Base-by-base conservation (phyloP, 2,113 vertebrate genomes). In the Leptobrachium leishanense region DNA sequence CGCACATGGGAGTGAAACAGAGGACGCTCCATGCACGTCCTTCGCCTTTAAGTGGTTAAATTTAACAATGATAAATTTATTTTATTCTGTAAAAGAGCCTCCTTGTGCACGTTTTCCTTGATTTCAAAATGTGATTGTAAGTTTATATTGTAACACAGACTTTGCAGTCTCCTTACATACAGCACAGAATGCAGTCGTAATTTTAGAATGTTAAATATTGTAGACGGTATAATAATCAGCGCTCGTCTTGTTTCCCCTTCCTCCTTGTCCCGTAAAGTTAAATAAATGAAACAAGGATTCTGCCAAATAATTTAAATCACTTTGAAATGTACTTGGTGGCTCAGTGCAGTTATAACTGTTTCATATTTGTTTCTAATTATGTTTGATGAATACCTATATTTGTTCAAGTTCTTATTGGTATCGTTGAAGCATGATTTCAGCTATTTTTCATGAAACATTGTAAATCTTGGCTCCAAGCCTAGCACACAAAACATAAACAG, bases 331-430 rank as follows among this genome's bases (percentile, higher is more conserved):
- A 57, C 68, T 77, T 77, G 53, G 68, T 77, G 54, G 67, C 54
- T 77, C 67, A 13, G 43, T 77, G 43, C 75, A 62, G 57, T 77
- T 70, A 40, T 77, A 77, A 70, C 75, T 11, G 9, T 42, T 68
- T 76, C 50, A 20, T 76, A 68, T 76, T 76, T 76, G 65, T 66
- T 76, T 76, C 75, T 76, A 77, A 77, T 77, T 69, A 77, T 43
- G 39, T 76, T 76, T 76, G 75, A 76, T 76, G 67, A 76, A 76
- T 76, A 76, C 64, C 75, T 68, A 68, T 76, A 76, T 76, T 76
- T 76, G 65, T 76, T 68, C 50, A 15, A 54, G 54, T 76, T 68
- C 75, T 68, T 76, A 68, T 76, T 77, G 50, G 75, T 40, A 55
- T 54, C 11, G 54, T 44, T 77, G 75, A 70, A 77, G 53, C 53